A percentile compares a stretch with the other conserved stretches of the same genome.
Evolutionary conservation across 2,888 invertebrate genomes (phyloP).

Genomic region (Andrena chrysosceles): DNA sequence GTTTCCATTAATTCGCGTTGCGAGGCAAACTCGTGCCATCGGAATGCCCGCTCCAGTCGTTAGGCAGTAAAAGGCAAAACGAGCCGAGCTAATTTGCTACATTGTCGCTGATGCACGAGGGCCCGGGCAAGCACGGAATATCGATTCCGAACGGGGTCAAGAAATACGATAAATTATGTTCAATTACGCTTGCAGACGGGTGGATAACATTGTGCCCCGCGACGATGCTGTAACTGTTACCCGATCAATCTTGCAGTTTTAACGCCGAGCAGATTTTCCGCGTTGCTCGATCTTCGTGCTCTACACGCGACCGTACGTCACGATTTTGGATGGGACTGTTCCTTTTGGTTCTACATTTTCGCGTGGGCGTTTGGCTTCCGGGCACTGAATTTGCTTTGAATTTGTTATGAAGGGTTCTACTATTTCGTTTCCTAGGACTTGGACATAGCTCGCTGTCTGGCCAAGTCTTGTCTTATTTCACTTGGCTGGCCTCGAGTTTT

Average conservation of each 20-base stretch:
- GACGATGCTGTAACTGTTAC: conserved; percentile 22
- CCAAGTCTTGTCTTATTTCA: too few species aligned
- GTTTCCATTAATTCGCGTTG: conserved; percentile 82
- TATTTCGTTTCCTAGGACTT: too few species aligned
- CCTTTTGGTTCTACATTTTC: too few species aligned
- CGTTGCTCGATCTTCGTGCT: not conserved
- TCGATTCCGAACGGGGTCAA: conserved; percentile 46
- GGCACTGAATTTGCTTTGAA: too few species aligned
- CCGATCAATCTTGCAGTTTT: conserved; percentile 31
- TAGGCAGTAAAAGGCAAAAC: conserved; percentile 63
- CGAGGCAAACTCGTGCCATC: conserved; percentile 75
- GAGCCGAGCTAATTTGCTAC: conserved; percentile 64
- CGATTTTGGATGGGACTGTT: not conserved
- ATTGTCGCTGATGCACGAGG: conserved; percentile 58
- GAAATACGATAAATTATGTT: conserved; percentile 54
- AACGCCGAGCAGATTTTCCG: not conserved
- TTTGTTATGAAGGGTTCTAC: too few species aligned
- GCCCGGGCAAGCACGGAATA: conserved; percentile 33
- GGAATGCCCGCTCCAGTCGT: conserved; percentile 77
- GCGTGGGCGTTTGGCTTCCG: too few species aligned
- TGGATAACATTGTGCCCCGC: conserved; percentile 18
- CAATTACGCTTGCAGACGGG: conserved; percentile 41
- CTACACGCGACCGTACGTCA: not conserved
- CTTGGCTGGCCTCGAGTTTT: too few species aligned
- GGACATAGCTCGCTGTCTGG: too few species aligned